A percentile compares a stretch with the other conserved stretches of the same genome.
These are phyloP conservation scores for Hydrozoanthus tunicans DNA, from an alignment of 64 coral and sea anemone species.

Conservation along the genomic window DNA sequence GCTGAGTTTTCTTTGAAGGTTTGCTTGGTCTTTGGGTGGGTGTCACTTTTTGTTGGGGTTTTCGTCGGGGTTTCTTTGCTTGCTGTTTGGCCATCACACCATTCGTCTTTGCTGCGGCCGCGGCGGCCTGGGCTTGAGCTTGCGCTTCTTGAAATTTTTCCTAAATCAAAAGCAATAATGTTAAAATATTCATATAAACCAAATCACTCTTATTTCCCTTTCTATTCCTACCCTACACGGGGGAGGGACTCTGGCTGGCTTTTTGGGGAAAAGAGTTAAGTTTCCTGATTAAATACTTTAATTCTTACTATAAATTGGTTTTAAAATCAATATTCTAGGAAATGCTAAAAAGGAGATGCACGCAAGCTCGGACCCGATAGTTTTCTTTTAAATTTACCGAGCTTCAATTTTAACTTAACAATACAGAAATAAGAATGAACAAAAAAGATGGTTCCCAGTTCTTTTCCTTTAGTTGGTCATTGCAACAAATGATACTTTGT, in stretches of 20 bases:
- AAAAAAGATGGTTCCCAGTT: too few species aligned
- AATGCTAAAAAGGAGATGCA: too few species aligned
- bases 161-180: conserved; percentile 2
- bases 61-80: conserved; percentile 78
- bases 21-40: conserved; percentile 58
- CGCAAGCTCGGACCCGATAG: too few species aligned
- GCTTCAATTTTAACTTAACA: too few species aligned
- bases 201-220: not conserved
- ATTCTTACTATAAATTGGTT: too few species aligned
- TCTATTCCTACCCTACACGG: not conserved
- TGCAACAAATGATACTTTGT: too few species aligned
- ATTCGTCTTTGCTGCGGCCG: conserved; percentile 67
- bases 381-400: too few species aligned
- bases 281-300: too few species aligned
- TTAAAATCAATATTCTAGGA: too few species aligned
- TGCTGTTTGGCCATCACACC: conserved; percentile 62
- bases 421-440: too few species aligned
- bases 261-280: too few species aligned
- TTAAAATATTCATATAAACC: not conserved
- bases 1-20: conserved; percentile 58
- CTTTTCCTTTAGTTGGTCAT: too few species aligned
- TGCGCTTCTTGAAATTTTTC: conserved; percentile 90
- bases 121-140: conserved; percentile 76
- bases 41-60: conserved; percentile 63
- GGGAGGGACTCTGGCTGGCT: not conserved